These are phyloP conservation scores for Tetranychus piercei DNA, from an alignment of 2,888 invertebrate genomes.

Conservation along the genomic window DNA sequence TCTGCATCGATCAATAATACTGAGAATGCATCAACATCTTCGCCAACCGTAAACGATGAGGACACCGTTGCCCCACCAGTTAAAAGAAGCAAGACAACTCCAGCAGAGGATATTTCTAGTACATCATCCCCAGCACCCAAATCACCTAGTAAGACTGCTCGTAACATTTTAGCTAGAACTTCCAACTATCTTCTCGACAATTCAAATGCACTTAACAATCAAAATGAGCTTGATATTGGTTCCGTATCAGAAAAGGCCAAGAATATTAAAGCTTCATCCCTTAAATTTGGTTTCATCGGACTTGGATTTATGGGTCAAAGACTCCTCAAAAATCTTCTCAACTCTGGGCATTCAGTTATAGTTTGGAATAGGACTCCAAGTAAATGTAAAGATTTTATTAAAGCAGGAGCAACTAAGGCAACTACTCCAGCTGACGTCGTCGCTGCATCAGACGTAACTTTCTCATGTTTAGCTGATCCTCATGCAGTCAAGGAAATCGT, in stretches of 20 bases:
- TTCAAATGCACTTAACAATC: constrained; percentile 11
- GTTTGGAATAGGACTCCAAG: constrained; percentile 81
- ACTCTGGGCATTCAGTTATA: constrained; percentile 68
- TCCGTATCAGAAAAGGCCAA: constrained; percentile 60
- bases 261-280: constrained; percentile 61
- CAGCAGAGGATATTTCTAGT: not conserved
- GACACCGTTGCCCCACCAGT: not conserved
- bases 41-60: constrained; percentile 4
- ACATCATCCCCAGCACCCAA: constrained; percentile 2
- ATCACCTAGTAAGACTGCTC: constrained; percentile 18
- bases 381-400: constrained; percentile 68
- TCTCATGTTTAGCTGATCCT: constrained; percentile 84
- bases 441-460: constrained; percentile 73
- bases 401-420: constrained; percentile 64
- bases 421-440: constrained; percentile 83
- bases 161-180: constrained; percentile 17
- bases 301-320: constrained; percentile 87
- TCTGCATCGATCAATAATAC: constrained; percentile 10
- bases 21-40: constrained; percentile 12
- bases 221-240: constrained; percentile 48
- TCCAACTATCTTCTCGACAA: constrained; percentile 17
- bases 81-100: constrained; percentile 3
- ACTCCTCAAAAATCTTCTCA: constrained; percentile 79
- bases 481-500: constrained; percentile 89
- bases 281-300: constrained; percentile 83